These are phyloP conservation scores for Bradypus variegatus DNA, from an alignment of 2,797 vertebrate genomes.

Conservation along the genomic window DNA sequence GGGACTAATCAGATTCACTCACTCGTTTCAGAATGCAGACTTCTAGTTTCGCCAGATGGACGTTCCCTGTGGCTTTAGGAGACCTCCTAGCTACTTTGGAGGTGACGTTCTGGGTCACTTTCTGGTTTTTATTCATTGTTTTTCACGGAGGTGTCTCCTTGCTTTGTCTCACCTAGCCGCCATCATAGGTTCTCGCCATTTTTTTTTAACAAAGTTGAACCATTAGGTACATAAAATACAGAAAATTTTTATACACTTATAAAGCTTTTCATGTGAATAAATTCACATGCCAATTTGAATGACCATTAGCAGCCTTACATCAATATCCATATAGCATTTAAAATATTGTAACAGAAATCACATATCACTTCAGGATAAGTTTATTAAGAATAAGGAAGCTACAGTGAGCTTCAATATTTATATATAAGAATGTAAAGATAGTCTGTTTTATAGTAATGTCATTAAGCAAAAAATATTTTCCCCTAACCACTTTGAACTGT, in stretches of 20 bases:
- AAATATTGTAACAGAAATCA: neutral
- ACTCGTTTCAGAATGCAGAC: too few relatives aligned
- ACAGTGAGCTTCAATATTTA: neutral
- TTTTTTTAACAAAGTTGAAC: neutral
- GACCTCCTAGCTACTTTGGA: too few relatives aligned
- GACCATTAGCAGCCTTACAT: neutral
- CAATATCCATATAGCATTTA: neutral
- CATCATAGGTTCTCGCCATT: too few relatives aligned
- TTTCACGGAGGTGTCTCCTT: too few relatives aligned
- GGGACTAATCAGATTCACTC: too few relatives aligned
- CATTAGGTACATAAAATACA: neutral
- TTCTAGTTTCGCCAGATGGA: too few relatives aligned
- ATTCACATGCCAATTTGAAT: neutral
- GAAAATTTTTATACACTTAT: neutral
- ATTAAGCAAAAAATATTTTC: neutral
- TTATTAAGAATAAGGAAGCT: neutral
- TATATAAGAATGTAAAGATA: neutral
- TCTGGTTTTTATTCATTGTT: too few relatives aligned
- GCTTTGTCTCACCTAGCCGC: too few relatives aligned
- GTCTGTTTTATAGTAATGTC: neutral
- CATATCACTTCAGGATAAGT: neutral
- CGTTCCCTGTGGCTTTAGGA: too few relatives aligned
- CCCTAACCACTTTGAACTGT: neutral
- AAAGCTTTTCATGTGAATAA: neutral
- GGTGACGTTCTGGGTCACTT: too few relatives aligned